Evolutionary conservation across 2,888 invertebrate species (phyloP), one percentile per base, ranked within the genome.

Genomic region (Pyrrhia umbra): DNA sequence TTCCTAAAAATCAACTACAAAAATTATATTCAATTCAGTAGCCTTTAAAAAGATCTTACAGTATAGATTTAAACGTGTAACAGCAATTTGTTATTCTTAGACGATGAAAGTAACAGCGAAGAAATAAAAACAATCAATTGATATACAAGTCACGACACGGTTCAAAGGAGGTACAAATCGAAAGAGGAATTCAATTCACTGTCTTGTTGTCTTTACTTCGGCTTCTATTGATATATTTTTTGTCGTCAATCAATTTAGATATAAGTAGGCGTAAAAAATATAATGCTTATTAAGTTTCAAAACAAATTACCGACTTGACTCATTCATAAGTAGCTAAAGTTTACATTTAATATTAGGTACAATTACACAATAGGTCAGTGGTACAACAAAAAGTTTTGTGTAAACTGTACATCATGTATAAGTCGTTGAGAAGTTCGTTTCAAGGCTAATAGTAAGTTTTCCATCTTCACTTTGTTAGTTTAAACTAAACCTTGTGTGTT

Each of bases 111-210:
- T 60, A 69, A 75, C 56, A 65, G 18, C 50, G 21, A 15, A 49
- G 18, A 56, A 57, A 27, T 57, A 77, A 69, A 73, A 62, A 69
- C 66, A 70, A 75, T 75, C 57, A 67, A 71, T 63, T 54, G 52
- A 63, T 75, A 56, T 30, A 79, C 67, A 61, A 76, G 76, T 76
- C 79, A 76, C 61, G 75, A 67, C 46, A 59, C 54, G 68, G 63
- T 79, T 75, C 70, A 58, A 62, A 67, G 46, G 16, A 47, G 18
- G 58, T 73, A 67, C 55, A 70, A 62, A 70, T 66, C 52, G 39
- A 52, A 74, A 70, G 55, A 55, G 66, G 39, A 58, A 68, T 61
- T 56, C 56, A 42, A 58, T 60, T 51, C 57, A 77, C 51, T 72
- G 77, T 73, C 54, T 60, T 54, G 46, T 60, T 54, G 46, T 50